phyloP scores from a whole-genome alignment of 2,888 invertebrate species.

The Pterobdella sp. region DNA sequence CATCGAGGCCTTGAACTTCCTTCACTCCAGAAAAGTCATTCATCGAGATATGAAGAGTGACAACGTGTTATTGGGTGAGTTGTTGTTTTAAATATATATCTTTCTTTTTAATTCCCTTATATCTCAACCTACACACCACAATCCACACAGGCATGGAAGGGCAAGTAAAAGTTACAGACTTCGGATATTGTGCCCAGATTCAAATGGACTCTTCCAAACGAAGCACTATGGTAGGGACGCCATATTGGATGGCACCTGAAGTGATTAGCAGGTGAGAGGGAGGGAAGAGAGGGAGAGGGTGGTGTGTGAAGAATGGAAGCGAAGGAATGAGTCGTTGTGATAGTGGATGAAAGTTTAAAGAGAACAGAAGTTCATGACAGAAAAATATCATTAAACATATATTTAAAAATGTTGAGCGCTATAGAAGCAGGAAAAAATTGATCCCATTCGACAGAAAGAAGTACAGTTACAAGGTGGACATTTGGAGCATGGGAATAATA shows the following conservation, averaged over 20 bases:
- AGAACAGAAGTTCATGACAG: too few relatives aligned
- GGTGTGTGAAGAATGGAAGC: too few relatives aligned
- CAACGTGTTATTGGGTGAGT: slow-evolving; percentile 80
- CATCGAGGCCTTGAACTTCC: slow-evolving; percentile 91
- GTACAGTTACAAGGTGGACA: slow-evolving; percentile 95
- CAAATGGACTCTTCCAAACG: slow-evolving; percentile 90
- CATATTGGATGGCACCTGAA: slow-evolving; percentile 59
- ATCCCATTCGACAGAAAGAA: slow-evolving; percentile 80
- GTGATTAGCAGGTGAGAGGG: slow-evolving; percentile 49
- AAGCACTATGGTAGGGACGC: slow-evolving; percentile 96
- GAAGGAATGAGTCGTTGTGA: too few relatives aligned
- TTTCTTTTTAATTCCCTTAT: not conserved
- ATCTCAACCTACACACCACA: not conserved
- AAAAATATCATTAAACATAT: too few relatives aligned
- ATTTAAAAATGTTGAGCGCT: too few relatives aligned
- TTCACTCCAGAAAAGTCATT: slow-evolving; percentile 61
- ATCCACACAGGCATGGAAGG: slow-evolving; percentile 69
- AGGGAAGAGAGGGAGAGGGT: too few relatives aligned
- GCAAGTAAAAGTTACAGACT: slow-evolving; percentile 94
- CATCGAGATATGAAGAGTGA: slow-evolving; percentile 64
- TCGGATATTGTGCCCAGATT: slow-evolving; percentile 99
- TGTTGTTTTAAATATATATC: not conserved
- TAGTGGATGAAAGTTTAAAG: too few relatives aligned
- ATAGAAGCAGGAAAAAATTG: too few relatives aligned
- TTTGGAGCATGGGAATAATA: slow-evolving; percentile 98